Conservation (phyloP, 2,888 invertebrate genomes). For the Tachystola acroxantha region DNA sequence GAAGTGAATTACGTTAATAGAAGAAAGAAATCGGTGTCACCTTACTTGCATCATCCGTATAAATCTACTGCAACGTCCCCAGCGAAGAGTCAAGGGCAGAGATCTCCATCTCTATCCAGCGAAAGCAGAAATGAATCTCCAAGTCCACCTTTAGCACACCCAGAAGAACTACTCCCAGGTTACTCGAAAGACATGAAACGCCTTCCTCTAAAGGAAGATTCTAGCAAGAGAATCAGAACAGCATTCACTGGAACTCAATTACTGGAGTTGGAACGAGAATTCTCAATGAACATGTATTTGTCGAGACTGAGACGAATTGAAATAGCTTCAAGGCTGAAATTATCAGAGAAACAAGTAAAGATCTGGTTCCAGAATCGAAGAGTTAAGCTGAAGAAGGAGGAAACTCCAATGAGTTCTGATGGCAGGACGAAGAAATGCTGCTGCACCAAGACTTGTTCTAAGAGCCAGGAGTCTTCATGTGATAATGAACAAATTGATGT, state of each 20-base stretch:
- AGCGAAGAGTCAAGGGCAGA: conserved; percentile 59
- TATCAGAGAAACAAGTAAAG: conserved; percentile 97
- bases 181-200: conserved; percentile 65
- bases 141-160: conserved; percentile 68
- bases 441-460: conserved; percentile 54
- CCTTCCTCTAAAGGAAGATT: conserved; percentile 77
- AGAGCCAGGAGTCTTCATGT: conserved; percentile 42
- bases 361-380: conserved; percentile 97
- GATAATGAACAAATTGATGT: conserved; percentile 68
- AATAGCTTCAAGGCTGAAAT: conserved; percentile 91
- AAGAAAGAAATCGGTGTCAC: conserved; percentile 63
- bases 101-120: conserved; percentile 59
- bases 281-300: conserved; percentile 93
- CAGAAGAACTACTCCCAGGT: conserved; percentile 65
- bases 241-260: conserved; percentile 95
- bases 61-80: conserved; percentile 53
- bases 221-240: conserved; percentile 93
- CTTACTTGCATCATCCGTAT: conserved; percentile 63
- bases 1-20: conserved; percentile 51
- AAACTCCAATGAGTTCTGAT: conserved; percentile 69
- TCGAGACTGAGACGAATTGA: conserved; percentile 93
- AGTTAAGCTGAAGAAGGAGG: conserved; percentile 95
- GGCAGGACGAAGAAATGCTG: conserved; percentile 61
- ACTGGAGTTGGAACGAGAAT: conserved; percentile 92
- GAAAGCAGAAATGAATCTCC: conserved; percentile 77